phyloP scores from a whole-genome alignment of 1,140 invertebrate species.

The Oedothorax gibbosus region DNA sequence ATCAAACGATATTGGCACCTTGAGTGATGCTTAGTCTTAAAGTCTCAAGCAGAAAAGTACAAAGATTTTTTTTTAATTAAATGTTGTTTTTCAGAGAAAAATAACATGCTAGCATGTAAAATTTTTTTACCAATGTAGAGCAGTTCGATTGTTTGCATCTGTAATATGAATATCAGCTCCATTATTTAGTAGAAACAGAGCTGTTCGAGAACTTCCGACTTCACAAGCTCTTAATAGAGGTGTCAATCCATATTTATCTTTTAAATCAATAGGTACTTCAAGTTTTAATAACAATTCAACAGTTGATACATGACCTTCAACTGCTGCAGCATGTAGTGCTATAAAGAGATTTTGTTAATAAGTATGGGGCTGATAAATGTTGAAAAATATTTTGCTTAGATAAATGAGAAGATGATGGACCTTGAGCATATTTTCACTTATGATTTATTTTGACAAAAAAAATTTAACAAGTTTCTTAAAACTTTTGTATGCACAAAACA shows the following conservation, averaged over 20 bases:
- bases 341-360: not conserved
- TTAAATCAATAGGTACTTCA: conserved; percentile 66
- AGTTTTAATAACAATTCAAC: conserved; percentile 67
- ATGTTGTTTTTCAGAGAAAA: too few relatives aligned
- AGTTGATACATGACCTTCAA: conserved; percentile 68
- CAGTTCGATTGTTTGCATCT: conserved; percentile 68
- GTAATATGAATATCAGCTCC: conserved; percentile 67
- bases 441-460: too few relatives aligned
- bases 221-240: conserved; percentile 70
- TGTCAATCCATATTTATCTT: conserved; percentile 68
- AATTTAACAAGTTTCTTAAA: too few relatives aligned
- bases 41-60: too few relatives aligned
- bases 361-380: too few relatives aligned
- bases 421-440: too few relatives aligned
- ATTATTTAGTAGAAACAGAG: conserved; percentile 67
- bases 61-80: too few relatives aligned
- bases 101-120: not conserved
- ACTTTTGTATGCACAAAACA: too few relatives aligned
- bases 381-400: too few relatives aligned
- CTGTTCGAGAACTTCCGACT: conserved; percentile 69
- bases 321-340: conserved; percentile 69
- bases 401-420: too few relatives aligned
- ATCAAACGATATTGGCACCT: too few relatives aligned
- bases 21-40: too few relatives aligned
- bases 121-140: conserved; percentile 68